Evolutionary conservation across 2,113 vertebrate genomes (phyloP).

Genomic region (Chaetorhynchus papuensis): DNA sequence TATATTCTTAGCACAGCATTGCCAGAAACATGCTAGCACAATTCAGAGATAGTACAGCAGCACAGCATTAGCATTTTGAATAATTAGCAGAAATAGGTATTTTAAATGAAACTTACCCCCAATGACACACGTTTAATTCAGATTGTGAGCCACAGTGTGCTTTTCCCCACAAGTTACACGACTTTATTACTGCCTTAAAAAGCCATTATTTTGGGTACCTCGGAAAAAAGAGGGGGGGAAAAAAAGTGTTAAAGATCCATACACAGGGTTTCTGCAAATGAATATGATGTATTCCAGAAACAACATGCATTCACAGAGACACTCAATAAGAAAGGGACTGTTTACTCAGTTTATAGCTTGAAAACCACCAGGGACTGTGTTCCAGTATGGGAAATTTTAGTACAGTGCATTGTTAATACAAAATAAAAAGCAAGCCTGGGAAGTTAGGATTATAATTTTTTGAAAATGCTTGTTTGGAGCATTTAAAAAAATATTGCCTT

Average conservation of each 20-base stretch:
- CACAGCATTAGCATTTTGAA: slow-evolving; percentile 18
- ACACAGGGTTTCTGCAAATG: slow-evolving; percentile 60
- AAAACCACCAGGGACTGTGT: slow-evolving; percentile 66
- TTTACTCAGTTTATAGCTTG: slow-evolving; percentile 70
- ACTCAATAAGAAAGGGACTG: slow-evolving; percentile 66
- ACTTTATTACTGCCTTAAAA: slow-evolving; percentile 3
- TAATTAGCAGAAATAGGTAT: slow-evolving; percentile 42
- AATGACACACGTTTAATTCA: slow-evolving; percentile 45
- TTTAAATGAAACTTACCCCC: slow-evolving; percentile 53
- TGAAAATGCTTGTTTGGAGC: slow-evolving; percentile 63
- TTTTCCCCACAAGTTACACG: slow-evolving; percentile 39
- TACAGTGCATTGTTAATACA: slow-evolving; percentile 65
- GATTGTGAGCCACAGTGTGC: slow-evolving; percentile 34
- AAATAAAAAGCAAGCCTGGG: slow-evolving; percentile 70
- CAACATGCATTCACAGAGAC: slow-evolving; percentile 61
- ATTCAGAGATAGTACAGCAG: slow-evolving; percentile 22
- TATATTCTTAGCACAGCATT: neutral
- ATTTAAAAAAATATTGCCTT: slow-evolving; percentile 57
- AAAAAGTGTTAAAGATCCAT: slow-evolving; percentile 57
- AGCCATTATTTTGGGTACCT: slow-evolving; percentile 42
- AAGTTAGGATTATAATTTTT: slow-evolving; percentile 64
- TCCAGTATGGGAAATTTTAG: slow-evolving; percentile 71
- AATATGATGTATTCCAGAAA: slow-evolving; percentile 69
- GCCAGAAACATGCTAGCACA: slow-evolving; percentile 30
- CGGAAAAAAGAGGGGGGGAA: rapidly evolving